These are phyloP conservation scores for Euleptes europaea DNA, from an alignment of 2,113 vertebrate genomes.

Conservation along the genomic window DNA sequence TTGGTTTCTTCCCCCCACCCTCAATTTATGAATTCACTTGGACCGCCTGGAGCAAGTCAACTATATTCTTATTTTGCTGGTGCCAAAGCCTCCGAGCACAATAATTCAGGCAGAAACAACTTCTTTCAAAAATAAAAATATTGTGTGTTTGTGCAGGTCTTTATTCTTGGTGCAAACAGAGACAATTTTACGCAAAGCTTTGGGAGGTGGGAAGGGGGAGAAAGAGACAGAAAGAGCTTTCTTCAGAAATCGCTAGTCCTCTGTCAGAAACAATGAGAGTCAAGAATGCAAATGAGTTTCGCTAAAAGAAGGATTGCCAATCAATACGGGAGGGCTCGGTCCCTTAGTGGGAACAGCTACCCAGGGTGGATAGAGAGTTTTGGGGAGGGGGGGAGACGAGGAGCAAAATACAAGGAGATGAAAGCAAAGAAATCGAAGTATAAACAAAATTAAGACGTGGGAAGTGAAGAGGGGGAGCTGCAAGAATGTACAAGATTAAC, in stretches of 20 bases:
- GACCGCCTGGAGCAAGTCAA: conserved; percentile 34
- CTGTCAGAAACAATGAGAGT: conserved; percentile 64
- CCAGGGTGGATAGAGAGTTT: conserved; percentile 56
- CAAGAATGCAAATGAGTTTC: conserved; percentile 69
- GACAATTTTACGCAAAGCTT: conserved; percentile 59
- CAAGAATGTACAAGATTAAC: neutral
- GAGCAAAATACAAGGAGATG: conserved; percentile 24
- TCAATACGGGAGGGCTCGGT: conserved; percentile 53
- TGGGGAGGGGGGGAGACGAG: neutral
- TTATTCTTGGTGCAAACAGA: conserved; percentile 59
- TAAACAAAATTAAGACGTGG: conserved; percentile 21
- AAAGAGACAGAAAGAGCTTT: conserved; percentile 29
- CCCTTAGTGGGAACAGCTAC: conserved; percentile 49
- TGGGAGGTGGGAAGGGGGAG: neutral
- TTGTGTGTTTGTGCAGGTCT: conserved; percentile 4
- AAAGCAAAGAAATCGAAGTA: conserved; percentile 43
- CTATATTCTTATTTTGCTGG: conserved; percentile 38
- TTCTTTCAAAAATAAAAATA: conserved; percentile 17
- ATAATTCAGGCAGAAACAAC: conserved; percentile 52
- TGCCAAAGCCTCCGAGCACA: conserved; percentile 41
- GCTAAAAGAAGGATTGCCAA: conserved; percentile 63
- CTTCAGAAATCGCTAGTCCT: conserved; percentile 64
- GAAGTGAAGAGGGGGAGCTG: neutral
- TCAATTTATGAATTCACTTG: neutral
- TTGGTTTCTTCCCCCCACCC: neutral